Conservation (phyloP, 2,797 vertebrate genomes). For the Xyrichtys novacula region DNA sequence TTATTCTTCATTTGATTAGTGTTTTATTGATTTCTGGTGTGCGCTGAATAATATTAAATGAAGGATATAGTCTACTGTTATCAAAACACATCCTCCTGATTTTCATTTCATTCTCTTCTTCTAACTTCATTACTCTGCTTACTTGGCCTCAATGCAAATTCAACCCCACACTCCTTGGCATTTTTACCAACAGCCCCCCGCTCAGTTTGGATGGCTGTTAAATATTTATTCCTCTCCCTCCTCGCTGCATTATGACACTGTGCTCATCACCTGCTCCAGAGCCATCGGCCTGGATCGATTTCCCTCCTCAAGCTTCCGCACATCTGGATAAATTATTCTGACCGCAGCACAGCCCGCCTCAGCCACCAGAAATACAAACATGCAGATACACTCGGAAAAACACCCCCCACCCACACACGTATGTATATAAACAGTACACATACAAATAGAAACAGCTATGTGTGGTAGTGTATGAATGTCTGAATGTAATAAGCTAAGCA, state of each 20-base stretch:
- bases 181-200: slow-evolving; percentile 59
- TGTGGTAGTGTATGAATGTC: slow-evolving; percentile 28
- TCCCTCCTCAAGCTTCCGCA: slow-evolving; percentile 56
- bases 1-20: background rate
- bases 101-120: slow-evolving; percentile 24
- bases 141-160: slow-evolving; percentile 38
- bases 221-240: slow-evolving; percentile 63
- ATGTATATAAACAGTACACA: background rate
- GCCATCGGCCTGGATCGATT: slow-evolving; percentile 60
- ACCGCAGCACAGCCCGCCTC: slow-evolving; percentile 38
- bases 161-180: slow-evolving; percentile 20
- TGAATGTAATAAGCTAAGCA: slow-evolving; percentile 24
- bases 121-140: slow-evolving; percentile 30
- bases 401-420: background rate
- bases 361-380: slow-evolving; percentile 46
- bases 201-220: slow-evolving; percentile 57
- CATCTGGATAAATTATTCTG: slow-evolving; percentile 75
- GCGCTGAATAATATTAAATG: background rate
- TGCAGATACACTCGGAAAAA: slow-evolving; percentile 16
- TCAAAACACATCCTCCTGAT: slow-evolving; percentile 1
- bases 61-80: background rate
- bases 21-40: background rate
- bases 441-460: slow-evolving; percentile 9
- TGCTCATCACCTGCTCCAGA: slow-evolving; percentile 63
- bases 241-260: slow-evolving; percentile 58